Evolutionary conservation across 2,888 invertebrate species (phyloP), one percentile per base, ranked within the genome.

Genomic region (Melinaea menophilus): DNA sequence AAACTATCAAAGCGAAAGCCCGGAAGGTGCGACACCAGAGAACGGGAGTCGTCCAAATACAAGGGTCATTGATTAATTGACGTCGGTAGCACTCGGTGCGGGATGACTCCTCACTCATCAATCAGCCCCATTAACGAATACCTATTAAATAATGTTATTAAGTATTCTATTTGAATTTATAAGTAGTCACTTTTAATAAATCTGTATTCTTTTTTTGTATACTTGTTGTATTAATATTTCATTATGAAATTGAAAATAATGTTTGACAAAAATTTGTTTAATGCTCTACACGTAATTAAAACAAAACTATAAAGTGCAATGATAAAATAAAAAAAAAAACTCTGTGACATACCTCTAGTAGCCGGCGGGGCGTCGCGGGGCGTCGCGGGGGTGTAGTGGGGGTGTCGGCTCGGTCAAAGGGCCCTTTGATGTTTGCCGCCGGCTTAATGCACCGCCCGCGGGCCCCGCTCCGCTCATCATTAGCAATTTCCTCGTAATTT

Each of bases 401-500:
- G 82, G 88, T 83, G 90, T 82, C 90, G 90, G 90, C 88, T 80
- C 89, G 88, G 89, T 90, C 90, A 90, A 90, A 90, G 90, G 80
- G 85, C 82, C 82, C 90, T 90, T 90, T 89, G 89, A 90, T 90
- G 90, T 90, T 88, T 90, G 90, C 90, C 90, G 90, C 84, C 86
- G 89, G 88, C 89, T 89, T 90, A 90, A 90, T 89, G 89, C 90
- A 90, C 87, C 90, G 87, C 89, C 88, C 88, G 86, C 87, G 84
- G 82, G 79, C 80, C 88, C 85, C 85, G 82, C 83, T 75, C 82
- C 86, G 79, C 85, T 88, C 89, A 88, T 90, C 90, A 90, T 90
- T 90, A 90, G 87, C 89, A 89, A 90, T 90, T 90, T 90, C 88
- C 89, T 87, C 81, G 85, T 90, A 88, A 90, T 90, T 90, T 89